Conservation (phyloP, 1,140 invertebrate genomes). For the Ylistrum balloti region DNA sequence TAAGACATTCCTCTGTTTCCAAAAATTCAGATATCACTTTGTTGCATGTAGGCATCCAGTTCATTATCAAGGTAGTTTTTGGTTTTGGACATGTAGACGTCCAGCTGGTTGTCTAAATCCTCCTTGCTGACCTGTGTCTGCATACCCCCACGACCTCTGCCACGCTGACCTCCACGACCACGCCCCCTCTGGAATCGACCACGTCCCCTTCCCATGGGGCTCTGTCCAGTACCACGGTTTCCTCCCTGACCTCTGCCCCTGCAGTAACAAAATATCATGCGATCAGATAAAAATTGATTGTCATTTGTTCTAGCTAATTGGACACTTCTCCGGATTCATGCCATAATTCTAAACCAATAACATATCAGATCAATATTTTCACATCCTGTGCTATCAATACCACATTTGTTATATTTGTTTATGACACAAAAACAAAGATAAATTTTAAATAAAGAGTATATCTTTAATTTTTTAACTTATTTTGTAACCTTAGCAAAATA, state of each 20-base stretch:
- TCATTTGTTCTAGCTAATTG: too few relatives aligned
- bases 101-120: conserved; percentile 85
- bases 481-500: too few relatives aligned
- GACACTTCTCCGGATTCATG: too few relatives aligned
- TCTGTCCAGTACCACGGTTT: conserved; percentile 49
- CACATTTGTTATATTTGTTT: too few relatives aligned
- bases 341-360: too few relatives aligned
- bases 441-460: too few relatives aligned
- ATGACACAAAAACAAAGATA: too few relatives aligned
- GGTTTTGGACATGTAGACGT: conserved; percentile 85
- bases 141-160: conserved; percentile 54
- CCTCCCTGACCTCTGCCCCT: conserved; percentile 53
- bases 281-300: too few relatives aligned
- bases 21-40: background rate
- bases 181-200: conserved; percentile 59
- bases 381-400: too few relatives aligned
- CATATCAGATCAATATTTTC: too few relatives aligned
- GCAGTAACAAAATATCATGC: background rate
- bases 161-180: conserved; percentile 46
- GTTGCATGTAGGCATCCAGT: conserved; percentile 73
- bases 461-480: too few relatives aligned
- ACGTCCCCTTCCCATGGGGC: conserved; percentile 53
- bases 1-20: background rate
- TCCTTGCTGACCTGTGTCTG: conserved; percentile 80
- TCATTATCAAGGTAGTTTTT: conserved; percentile 83